A percentile compares a stretch with the other conserved stretches of the same genome.
Evolutionary conservation across 1,140 invertebrate species (phyloP).

Genomic region (Drosophila guanche): DNA sequence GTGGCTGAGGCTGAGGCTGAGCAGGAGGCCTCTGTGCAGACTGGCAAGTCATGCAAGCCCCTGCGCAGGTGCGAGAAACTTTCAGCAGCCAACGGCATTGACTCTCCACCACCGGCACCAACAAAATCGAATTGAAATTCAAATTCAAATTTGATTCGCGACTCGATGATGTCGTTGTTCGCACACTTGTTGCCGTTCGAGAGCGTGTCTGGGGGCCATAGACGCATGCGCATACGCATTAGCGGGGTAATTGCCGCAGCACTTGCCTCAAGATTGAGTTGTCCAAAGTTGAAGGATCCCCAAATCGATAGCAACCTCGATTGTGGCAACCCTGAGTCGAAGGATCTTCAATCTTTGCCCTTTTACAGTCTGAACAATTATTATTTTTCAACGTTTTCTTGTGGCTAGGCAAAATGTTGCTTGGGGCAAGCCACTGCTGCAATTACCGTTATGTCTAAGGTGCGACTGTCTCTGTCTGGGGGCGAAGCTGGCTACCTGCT

Average conservation of each 20-base stretch:
- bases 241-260: constrained; percentile 52
- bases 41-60: constrained; percentile 48
- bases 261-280: constrained; percentile 43
- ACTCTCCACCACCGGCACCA: constrained; percentile 22
- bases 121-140: constrained; percentile 31
- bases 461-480: constrained; percentile 25
- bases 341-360: too few species aligned
- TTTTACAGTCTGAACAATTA: too few species aligned
- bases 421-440: constrained; percentile 35
- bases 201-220: constrained; percentile 38
- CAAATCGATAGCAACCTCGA: too few species aligned
- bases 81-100: constrained; percentile 45
- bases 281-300: constrained; percentile 14
- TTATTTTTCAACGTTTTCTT: too few species aligned
- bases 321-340: too few species aligned
- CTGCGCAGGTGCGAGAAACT: constrained; percentile 56
- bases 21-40: constrained; percentile 24
- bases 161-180: constrained; percentile 53
- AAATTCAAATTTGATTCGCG: constrained; percentile 34
- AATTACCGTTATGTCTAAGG: constrained; percentile 59
- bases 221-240: constrained; percentile 30
- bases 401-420: constrained; percentile 34
- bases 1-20: not conserved
- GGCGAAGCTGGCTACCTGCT: constrained; percentile 48
- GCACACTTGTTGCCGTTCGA: constrained; percentile 44